phyloP scores from a whole-genome alignment of 2,797 vertebrate genomes.

The Hafferia zeledoni region DNA sequence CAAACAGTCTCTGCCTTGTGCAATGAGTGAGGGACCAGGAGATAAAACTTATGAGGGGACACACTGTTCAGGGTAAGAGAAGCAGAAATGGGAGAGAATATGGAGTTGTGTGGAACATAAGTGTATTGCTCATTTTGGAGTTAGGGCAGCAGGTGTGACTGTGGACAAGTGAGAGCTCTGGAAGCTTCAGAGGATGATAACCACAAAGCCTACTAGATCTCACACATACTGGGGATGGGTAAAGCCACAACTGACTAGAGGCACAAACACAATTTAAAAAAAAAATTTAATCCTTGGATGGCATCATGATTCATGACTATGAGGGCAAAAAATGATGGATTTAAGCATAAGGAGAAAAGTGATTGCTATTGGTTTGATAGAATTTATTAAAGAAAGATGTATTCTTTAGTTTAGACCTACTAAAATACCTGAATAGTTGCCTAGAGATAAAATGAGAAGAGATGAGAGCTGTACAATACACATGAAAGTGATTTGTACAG shows the following conservation, averaged over 20 bases:
- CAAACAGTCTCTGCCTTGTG: background rate
- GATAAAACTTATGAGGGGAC: background rate
- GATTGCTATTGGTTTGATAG: accelerated
- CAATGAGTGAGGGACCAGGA: background rate
- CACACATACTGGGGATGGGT: background rate
- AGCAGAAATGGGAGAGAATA: background rate
- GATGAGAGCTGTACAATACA: background rate
- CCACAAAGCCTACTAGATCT: background rate
- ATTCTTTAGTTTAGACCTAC: background rate
- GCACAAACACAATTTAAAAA: background rate
- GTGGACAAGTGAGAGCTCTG: background rate
- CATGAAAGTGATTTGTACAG: background rate
- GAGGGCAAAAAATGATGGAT: background rate
- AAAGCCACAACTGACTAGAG: background rate
- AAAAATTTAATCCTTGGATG: background rate
- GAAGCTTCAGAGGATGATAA: background rate
- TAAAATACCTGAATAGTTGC: background rate
- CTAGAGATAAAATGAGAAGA: background rate
- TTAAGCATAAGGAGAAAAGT: background rate
- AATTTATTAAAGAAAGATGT: background rate
- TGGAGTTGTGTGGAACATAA: background rate
- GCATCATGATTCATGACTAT: background rate
- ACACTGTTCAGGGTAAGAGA: background rate
- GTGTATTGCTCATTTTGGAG: background rate
- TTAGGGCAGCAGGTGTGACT: background rate